Evolutionary conservation across 2,888 invertebrate genomes (phyloP), one percentile per base, ranked within the genome.

Genomic region (Hermaeophaga mercurialis): DNA sequence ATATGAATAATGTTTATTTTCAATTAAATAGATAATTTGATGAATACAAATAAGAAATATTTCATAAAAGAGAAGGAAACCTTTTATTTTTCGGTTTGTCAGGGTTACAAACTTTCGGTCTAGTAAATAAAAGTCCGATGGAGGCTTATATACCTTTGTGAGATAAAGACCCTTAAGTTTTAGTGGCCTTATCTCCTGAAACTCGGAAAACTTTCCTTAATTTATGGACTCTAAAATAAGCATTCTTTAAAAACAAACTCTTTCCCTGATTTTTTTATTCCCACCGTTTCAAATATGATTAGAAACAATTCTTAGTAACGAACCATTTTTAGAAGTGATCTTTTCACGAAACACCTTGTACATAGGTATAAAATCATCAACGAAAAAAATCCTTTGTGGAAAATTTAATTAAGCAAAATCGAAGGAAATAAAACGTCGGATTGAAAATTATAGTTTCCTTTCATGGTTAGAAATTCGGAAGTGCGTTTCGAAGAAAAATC

Each of bases 391-490:
- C 34, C 36, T 17, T 14, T 17, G 38, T 38, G 17, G 17, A 17
- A 38, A 38, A 48, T 48, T 44, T 19, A 43, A 48, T 55, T 26
- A 19, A 43, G 34, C 24, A 22, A 43, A 55, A 48, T 48, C 36
- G 54, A 36, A 39, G 54, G 38, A 38, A 26, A 38, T 38, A 48
- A 55, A 53, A 48, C 41, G 47, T 48, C 43, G 18, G 24, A 55
- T 43, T 26, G 11, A 28, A 43, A 43, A 55, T 24, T 55, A 55
- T 49, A 34, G 48, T 55, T 55, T 55, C 44, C 55, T 55, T 55
- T 43, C 43, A 43, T 24, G 17, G 43, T 24, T 33, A 33, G 44
- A 55, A 48, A 41, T 41, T 48, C 31, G 54, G 44, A 14, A 38
- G 54, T 54, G 52, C 52, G 43, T 52, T n/a, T 39, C 36, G 36